Percentiles rank a stretch among this genome's conserved stretches.
Evolutionary conservation across 2,888 invertebrate species (phyloP).

Genomic region (Ormyrus nitidulus): DNA sequence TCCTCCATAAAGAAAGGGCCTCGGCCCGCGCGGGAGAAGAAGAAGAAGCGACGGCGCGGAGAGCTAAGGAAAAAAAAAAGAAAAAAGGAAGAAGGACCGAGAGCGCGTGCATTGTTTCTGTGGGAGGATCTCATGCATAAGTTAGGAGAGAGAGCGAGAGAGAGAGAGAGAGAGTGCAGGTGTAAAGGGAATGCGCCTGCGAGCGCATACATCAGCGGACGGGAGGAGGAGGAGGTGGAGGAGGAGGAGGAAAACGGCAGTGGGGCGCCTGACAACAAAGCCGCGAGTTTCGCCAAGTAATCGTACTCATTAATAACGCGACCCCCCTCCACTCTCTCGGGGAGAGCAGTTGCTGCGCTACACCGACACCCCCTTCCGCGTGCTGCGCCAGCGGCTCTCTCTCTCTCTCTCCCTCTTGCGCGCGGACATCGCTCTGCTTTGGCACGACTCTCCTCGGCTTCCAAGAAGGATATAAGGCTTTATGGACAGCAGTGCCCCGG

Average conservation of each 20-base stretch:
- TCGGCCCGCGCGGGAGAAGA: background rate
- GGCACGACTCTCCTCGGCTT: too few relatives aligned
- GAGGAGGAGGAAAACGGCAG: conserved; percentile 27
- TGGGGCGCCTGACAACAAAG: conserved; percentile 60
- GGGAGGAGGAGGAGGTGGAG: conserved; percentile 40
- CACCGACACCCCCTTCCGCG: background rate
- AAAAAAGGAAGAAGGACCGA: background rate
- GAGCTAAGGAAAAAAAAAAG: conserved; percentile 5
- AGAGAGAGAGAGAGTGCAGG: conserved; percentile 63
- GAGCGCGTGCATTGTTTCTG: conserved; percentile 70
- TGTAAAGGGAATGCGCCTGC: conserved; percentile 71
- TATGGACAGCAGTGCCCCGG: too few relatives aligned
- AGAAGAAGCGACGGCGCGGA: conserved; percentile 7
- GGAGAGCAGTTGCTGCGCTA: background rate
- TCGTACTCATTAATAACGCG: conserved; percentile 72
- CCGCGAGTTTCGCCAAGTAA: conserved; percentile 73
- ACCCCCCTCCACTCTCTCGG: background rate
- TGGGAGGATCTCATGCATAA: conserved; percentile 74
- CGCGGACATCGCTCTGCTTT: too few relatives aligned
- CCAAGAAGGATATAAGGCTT: too few relatives aligned
- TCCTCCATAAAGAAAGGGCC: conserved; percentile 8
- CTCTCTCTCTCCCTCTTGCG: background rate
- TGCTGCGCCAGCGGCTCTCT: background rate
- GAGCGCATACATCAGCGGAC: conserved; percentile 23
- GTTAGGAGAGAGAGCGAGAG: conserved; percentile 62